Base-by-base conservation (phyloP, 2,888 invertebrate genomes). In the Anarsia innoxiella region DNA sequence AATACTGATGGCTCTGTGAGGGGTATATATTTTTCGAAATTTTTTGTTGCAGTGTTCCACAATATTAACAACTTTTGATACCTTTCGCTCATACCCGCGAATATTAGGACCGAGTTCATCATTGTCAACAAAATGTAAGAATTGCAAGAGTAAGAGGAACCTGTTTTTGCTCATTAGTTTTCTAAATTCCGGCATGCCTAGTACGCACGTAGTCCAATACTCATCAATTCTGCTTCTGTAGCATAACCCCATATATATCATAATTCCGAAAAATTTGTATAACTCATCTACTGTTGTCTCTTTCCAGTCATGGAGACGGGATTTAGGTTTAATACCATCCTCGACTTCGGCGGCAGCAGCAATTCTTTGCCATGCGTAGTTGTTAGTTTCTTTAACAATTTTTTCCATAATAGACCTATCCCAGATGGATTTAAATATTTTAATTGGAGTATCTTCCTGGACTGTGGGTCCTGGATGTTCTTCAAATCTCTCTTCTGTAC, bases 121-220 rank as follows among this genome's bases (percentile, higher is more conserved):
- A 37, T 53, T 50, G 23, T 49, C 45, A 4, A 39, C 36, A 31
- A 53, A 50, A 19, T 53, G 49, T 12, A 36, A 11, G 14, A 47
- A 53, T 23, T 39, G 37, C 8, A 39, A 13, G 15, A 51, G 34
- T 23, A 47, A 6, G 23, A 33, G 11, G 26, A n/a, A n/a, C n/a
- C n/a, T 38, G 19, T 46, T 39, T 31, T 28, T 36, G 9, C 27
- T 16, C 48, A 51, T 53, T n/a, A 50, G 23, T 30, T 42, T 30
- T 15, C 51, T 15, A 29, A 51, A 50, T 6, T 23, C 23, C 4
- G 46, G 47, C 51, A 50, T 53, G 2, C 41, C 48, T 31, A 50
- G 32, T 31, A 31, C 16, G 3, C 31, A 2, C 11, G 36, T 43
- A 19, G 25, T 32, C 40, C 40, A 40, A 12, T 40, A 40, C 12